Percentiles rank a stretch among this genome's conserved stretches.
Conservation (phyloP, 2,888 invertebrate species). For the Pyrochroa serraticornis region DNA sequence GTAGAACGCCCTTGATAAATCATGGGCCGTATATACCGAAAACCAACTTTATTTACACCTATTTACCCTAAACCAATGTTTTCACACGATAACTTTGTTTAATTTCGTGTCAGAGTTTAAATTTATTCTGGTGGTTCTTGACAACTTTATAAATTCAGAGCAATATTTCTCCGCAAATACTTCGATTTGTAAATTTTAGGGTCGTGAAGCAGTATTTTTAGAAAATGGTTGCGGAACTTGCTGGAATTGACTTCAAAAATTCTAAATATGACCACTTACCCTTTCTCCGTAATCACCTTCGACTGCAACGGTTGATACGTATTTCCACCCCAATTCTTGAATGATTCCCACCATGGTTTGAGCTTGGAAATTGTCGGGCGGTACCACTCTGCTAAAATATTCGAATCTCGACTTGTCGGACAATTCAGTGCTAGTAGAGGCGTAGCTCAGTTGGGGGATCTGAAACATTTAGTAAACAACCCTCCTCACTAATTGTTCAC, state of each 20-base stretch:
- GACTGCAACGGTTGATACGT: conserved; percentile 77
- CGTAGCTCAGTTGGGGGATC: conserved; percentile 75
- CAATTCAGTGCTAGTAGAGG: conserved; percentile 72
- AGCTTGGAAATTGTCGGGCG: conserved; percentile 74
- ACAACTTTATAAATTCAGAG: conserved; percentile 12
- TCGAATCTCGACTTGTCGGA: conserved; percentile 74
- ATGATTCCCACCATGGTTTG: conserved; percentile 73
- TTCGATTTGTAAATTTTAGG: conserved; percentile 3
- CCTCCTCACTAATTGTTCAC: conserved; percentile 25
- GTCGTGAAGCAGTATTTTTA: too few species aligned
- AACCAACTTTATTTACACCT: conserved; percentile 1
- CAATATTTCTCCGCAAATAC: conserved; percentile 1
- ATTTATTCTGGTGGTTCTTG: conserved; percentile 8
- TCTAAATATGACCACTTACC: conserved; percentile 53
- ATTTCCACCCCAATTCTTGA: conserved; percentile 72
- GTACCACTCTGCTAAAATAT: conserved; percentile 73
- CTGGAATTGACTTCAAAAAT: not conserved
- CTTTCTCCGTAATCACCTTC: conserved; percentile 79
- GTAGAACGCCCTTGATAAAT: too few species aligned
- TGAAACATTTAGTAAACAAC: conserved; percentile 44
- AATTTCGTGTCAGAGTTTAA: conserved; percentile 11
- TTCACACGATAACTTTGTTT: conserved; percentile 9
- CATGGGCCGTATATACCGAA: not conserved
- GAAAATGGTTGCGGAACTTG: too few species aligned
- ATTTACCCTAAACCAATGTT: conserved; percentile 7